Evolutionary conservation across 2,888 invertebrate genomes (phyloP).

Genomic region (Lymantria monacha): DNA sequence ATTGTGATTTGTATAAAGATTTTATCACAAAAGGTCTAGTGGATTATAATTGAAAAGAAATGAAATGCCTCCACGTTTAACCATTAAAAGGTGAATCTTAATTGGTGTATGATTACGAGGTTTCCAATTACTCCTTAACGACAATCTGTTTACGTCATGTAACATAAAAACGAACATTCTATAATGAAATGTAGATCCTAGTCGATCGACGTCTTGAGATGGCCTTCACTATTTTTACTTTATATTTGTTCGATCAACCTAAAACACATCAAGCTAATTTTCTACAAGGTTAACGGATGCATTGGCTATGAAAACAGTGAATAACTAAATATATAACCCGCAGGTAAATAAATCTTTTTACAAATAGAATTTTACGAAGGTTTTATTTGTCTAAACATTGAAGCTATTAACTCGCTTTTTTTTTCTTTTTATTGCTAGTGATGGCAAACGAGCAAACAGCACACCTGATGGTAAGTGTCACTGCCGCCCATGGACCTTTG

Average conservation of each 20-base stretch:
- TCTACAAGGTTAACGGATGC: slow-evolving; percentile 14
- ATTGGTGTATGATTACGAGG: too few species aligned
- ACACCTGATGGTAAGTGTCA: too few species aligned
- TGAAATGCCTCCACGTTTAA: too few species aligned
- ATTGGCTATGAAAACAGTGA: neutral
- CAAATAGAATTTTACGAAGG: neutral
- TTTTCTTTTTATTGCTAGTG: too few species aligned
- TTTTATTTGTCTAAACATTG: too few species aligned
- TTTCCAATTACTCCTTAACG: neutral
- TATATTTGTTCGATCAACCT: slow-evolving; percentile 10
- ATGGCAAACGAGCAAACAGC: too few species aligned
- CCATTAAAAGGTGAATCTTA: too few species aligned
- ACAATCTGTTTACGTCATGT: neutral
- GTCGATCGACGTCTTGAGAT: neutral
- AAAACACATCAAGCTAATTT: slow-evolving; percentile 10
- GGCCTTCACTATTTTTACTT: slow-evolving; percentile 13
- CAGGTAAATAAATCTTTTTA: neutral
- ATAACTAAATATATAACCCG: neutral
- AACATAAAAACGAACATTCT: slow-evolving; percentile 14
- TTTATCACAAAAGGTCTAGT: too few species aligned
- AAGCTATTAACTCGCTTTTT: too few species aligned
- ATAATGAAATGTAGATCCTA: slow-evolving; percentile 2
- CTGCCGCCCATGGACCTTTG: too few species aligned
- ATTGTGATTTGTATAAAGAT: too few species aligned
- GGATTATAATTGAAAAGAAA: too few species aligned